These are phyloP conservation scores for Scolopax mira DNA, from an alignment of 2,113 vertebrate species.

Conservation along the genomic window DNA sequence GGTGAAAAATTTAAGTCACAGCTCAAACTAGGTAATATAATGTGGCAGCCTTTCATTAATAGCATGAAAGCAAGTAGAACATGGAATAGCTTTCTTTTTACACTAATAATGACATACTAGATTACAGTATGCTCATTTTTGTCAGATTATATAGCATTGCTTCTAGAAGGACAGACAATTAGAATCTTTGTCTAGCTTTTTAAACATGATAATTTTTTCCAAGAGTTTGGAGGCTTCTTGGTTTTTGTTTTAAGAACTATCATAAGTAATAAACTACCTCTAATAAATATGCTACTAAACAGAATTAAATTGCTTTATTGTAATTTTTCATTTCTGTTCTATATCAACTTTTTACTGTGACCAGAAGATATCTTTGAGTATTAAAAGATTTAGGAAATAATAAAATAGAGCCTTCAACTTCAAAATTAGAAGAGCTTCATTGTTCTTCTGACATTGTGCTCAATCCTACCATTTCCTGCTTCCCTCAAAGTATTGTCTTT, in stretches of 20 bases:
- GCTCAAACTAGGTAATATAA: conserved; percentile 13
- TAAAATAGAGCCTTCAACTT: not conserved
- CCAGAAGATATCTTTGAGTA: not conserved
- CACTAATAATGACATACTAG: conserved; percentile 11
- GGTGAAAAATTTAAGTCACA: conserved; percentile 24
- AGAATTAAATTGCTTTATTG: not conserved
- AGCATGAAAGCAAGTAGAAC: conserved; percentile 45
- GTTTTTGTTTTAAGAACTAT: not conserved
- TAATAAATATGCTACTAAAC: not conserved
- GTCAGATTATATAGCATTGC: not conserved
- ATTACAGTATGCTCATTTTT: conserved; percentile 1
- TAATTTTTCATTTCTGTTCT: not conserved
- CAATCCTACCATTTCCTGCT: not conserved
- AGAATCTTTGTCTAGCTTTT: not conserved
- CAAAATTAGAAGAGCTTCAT: not conserved
- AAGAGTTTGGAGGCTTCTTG: not conserved
- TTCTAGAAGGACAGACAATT: not conserved
- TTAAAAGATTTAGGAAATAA: not conserved
- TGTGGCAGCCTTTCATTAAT: conserved; percentile 46
- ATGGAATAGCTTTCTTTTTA: conserved; percentile 44
- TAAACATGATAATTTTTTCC: not conserved
- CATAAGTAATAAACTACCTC: not conserved
- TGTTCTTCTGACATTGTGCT: not conserved
- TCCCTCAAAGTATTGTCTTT: not conserved
- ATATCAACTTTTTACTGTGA: not conserved